These are phyloP conservation scores for Platorchestia sp. DNA, from an alignment of 1,140 invertebrate species.

Conservation along the genomic window DNA sequence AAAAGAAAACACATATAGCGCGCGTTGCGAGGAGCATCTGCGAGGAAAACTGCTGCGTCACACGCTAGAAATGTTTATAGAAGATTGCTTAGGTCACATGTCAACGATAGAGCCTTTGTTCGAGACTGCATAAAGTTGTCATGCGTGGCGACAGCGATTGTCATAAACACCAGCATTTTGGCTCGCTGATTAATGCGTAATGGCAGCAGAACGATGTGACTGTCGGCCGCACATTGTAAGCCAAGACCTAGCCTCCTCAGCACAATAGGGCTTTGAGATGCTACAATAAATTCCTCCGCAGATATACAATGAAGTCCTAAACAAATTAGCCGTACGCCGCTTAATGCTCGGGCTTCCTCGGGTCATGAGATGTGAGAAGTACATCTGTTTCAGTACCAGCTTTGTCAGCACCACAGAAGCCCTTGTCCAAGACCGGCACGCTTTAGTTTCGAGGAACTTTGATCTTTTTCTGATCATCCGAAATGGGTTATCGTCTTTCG, in stretches of 20 bases:
- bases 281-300: neutral
- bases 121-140: neutral
- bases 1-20: neutral
- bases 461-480: neutral
- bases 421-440: neutral
- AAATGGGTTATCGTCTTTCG: neutral
- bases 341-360: neutral
- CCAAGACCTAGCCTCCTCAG: neutral
- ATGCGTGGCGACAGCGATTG: neutral
- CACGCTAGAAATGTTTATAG: neutral
- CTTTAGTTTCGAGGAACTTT: neutral
- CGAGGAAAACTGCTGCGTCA: neutral
- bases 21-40: neutral
- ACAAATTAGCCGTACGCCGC: conserved; percentile 14
- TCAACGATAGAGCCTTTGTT: neutral
- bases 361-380: neutral
- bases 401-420: neutral
- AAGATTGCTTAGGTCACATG: neutral
- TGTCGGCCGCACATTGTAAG: neutral
- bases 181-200: neutral
- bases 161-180: neutral
- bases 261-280: neutral
- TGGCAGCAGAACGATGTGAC: neutral
- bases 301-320: conserved; percentile 30
- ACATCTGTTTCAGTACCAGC: neutral